Conservation (phyloP, 1,140 invertebrate species). For the Rhagoletis pomonella region DNA sequence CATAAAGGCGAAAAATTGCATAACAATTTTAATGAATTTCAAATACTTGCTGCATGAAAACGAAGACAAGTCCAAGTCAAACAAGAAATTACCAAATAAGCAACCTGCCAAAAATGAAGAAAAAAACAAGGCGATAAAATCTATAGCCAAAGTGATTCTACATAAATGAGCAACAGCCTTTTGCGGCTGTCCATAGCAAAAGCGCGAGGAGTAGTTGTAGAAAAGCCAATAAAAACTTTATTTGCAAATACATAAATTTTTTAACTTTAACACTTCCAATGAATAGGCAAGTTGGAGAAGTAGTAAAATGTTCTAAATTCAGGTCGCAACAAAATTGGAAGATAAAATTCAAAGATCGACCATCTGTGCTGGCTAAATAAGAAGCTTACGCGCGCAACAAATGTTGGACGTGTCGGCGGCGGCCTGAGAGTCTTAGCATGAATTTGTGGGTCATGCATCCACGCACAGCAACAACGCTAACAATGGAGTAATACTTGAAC, state of each 20-base stretch:
- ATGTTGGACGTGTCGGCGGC: neutral
- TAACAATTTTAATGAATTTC: neutral
- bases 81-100: neutral
- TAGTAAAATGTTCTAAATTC: constrained; percentile 13
- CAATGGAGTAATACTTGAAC: neutral
- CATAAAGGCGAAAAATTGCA: constrained; percentile 18
- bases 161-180: neutral
- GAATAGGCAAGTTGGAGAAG: constrained; percentile 2
- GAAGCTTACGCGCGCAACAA: neutral
- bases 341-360: constrained; percentile 19
- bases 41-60: neutral
- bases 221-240: constrained; percentile 31
- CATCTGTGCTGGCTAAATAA: constrained; percentile 38
- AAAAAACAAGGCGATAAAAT: constrained; percentile 21
- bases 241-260: constrained; percentile 36
- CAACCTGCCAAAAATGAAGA: neutral
- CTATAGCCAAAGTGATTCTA: neutral
- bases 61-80: neutral
- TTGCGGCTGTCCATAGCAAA: neutral
- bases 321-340: constrained; percentile 13
- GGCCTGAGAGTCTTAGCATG: neutral
- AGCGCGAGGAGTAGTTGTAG: neutral
- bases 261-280: constrained; percentile 34
- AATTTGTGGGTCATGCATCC: constrained; percentile 4
- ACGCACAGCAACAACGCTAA: neutral